These are phyloP conservation scores for Pristionchus pacificus DNA, from an alignment of 1,140 invertebrate species.

Conservation along the genomic window DNA sequence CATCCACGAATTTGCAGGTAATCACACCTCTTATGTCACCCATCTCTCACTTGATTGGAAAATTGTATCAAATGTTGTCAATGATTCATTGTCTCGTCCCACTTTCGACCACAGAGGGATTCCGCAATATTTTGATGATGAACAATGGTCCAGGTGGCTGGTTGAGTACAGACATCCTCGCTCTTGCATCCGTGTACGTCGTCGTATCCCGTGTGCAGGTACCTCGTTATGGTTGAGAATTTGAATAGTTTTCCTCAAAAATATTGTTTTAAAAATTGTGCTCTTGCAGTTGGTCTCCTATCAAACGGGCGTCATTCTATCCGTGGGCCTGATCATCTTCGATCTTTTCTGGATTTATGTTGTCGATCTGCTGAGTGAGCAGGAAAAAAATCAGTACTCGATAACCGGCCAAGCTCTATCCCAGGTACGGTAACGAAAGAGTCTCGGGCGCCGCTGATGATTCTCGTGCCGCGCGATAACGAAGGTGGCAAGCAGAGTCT, in stretches of 20 bases:
- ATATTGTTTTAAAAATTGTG: too few relatives aligned
- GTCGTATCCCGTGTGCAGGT: background rate
- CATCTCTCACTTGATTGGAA: too few relatives aligned
- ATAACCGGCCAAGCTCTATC: background rate
- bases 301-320: conserved; percentile 22
- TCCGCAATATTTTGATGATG: too few relatives aligned
- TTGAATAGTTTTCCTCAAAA: background rate
- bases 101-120: too few relatives aligned
- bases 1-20: too few relatives aligned
- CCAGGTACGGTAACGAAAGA: conserved; percentile 21
- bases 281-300: conserved; percentile 24
- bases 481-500: conserved; percentile 24
- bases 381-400: background rate
- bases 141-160: too few relatives aligned
- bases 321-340: conserved; percentile 12
- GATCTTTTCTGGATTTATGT: conserved; percentile 29
- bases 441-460: conserved; percentile 20
- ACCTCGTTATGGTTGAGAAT: background rate
- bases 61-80: too few relatives aligned
- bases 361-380: conserved; percentile 27
- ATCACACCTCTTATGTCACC: too few relatives aligned
- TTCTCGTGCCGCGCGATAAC: conserved; percentile 16
- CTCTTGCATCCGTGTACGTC: too few relatives aligned
- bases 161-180: too few relatives aligned
- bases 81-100: too few relatives aligned